Conservation (phyloP, 1,140 invertebrate species). For the Aphelenchoides avenae region DNA sequence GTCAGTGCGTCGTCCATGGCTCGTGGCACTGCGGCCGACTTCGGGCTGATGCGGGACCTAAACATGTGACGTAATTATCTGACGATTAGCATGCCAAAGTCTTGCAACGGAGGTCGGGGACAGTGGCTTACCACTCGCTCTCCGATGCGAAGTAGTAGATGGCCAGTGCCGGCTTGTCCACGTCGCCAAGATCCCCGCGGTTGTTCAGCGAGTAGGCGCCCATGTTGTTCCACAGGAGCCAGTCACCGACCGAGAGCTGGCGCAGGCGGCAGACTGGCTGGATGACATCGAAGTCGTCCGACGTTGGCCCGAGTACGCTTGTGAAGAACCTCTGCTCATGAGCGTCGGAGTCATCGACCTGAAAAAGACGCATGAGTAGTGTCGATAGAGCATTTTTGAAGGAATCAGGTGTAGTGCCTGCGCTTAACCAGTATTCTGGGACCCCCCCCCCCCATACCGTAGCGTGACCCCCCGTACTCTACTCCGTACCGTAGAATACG, state of each 20-base stretch:
- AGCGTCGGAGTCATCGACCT: constrained; percentile 14
- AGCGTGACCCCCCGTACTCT: too few relatives aligned
- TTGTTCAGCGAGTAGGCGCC: constrained; percentile 42
- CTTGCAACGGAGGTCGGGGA: too few relatives aligned
- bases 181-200: constrained; percentile 28
- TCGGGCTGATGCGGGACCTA: too few relatives aligned
- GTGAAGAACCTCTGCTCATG: constrained; percentile 22
- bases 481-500: too few relatives aligned
- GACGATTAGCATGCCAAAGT: too few relatives aligned
- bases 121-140: constrained; percentile 21
- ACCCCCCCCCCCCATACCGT: too few relatives aligned
- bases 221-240: constrained; percentile 41
- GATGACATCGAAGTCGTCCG: constrained; percentile 15
- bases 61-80: too few relatives aligned
- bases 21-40: too few relatives aligned
- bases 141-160: constrained; percentile 35
- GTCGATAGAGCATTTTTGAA: not conserved
- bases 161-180: not conserved
- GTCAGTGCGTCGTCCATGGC: too few relatives aligned
- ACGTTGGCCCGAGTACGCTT: constrained; percentile 24
- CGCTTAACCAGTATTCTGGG: too few relatives aligned
- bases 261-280: constrained; percentile 37
- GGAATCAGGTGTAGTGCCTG: not conserved
- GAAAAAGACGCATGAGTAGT: constrained; percentile 10
- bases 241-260: constrained; percentile 35